These are phyloP conservation scores for Hippopotamyrus pictus DNA, from an alignment of 2,797 vertebrate species.

Conservation along the genomic window DNA sequence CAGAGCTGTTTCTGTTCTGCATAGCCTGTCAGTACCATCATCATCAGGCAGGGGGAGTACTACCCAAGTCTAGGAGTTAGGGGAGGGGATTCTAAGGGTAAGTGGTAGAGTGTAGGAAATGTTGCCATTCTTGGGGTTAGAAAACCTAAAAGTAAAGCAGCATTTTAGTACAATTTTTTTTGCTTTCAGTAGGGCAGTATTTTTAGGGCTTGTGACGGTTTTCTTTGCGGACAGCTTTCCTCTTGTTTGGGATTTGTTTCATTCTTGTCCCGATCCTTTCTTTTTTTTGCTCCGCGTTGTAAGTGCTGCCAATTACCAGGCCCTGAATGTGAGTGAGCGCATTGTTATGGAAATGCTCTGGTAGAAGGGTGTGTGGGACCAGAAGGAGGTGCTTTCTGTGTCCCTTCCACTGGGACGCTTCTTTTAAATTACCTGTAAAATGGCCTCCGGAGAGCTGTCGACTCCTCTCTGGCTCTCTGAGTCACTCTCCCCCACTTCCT, in stretches of 20 bases:
- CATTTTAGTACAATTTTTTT: background rate
- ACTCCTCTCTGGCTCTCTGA: slow-evolving; percentile 31
- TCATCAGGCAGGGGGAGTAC: background rate
- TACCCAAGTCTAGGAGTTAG: background rate
- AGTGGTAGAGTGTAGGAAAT: background rate
- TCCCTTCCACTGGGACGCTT: slow-evolving; percentile 49
- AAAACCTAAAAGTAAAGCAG: background rate
- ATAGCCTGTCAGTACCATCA: background rate
- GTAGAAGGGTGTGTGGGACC: slow-evolving; percentile 28
- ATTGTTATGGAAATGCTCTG: slow-evolving; percentile 37
- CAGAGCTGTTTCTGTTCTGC: background rate
- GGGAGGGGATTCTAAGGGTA: background rate
- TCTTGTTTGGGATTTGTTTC: slow-evolving; percentile 22
- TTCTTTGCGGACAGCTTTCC: background rate
- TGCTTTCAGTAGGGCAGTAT: background rate
- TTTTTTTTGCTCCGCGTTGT: slow-evolving; percentile 19
- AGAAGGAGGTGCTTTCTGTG: slow-evolving; percentile 49
- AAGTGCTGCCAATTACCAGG: slow-evolving; percentile 46
- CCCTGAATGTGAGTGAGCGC: slow-evolving; percentile 44
- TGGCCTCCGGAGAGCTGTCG: slow-evolving; percentile 51
- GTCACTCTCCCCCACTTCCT: slow-evolving; percentile 33
- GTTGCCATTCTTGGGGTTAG: background rate
- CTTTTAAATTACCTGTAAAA: slow-evolving; percentile 68
- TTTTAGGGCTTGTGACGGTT: background rate
- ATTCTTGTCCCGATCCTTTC: slow-evolving; percentile 34